Evolutionary conservation across 1,140 invertebrate species (phyloP).

Genomic region (Steinernema khuongi): DNA sequence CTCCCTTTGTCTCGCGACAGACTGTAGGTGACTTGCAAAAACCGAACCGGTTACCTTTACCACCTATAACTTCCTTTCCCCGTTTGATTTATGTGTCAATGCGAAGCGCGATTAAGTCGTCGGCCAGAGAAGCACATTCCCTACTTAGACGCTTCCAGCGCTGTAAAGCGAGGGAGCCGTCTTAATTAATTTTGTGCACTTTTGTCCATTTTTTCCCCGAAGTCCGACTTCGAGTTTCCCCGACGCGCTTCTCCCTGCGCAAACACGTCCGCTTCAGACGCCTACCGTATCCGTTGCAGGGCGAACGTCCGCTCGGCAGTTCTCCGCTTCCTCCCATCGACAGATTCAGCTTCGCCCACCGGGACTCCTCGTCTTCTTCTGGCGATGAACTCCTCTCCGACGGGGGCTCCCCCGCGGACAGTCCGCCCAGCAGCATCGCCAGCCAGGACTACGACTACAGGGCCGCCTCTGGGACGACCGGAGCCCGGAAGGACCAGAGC

Average conservation of each 20-base stretch:
- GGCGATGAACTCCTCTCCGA: neutral
- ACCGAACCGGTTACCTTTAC: slow-evolving; percentile 12
- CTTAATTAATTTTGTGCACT: slow-evolving; percentile 10
- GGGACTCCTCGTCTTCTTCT: neutral
- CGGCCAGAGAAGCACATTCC: neutral
- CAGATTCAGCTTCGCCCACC: neutral
- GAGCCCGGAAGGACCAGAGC: neutral
- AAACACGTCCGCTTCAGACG: neutral
- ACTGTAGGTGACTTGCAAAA: slow-evolving; percentile 5
- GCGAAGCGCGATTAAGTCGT: neutral
- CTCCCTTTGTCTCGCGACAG: slow-evolving; percentile 5
- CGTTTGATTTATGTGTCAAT: slow-evolving; percentile 2
- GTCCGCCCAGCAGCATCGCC: neutral
- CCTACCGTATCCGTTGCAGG: neutral
- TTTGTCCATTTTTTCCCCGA: neutral
- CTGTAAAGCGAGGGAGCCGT: neutral
- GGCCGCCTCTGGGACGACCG: neutral
- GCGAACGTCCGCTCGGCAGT: neutral
- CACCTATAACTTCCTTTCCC: neutral
- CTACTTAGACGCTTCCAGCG: neutral
- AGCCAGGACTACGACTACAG: neutral
- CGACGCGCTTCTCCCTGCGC: neutral
- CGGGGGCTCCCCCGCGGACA: neutral
- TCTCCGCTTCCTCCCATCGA: neutral
- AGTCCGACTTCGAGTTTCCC: neutral